Conservation (phyloP, 2,888 invertebrate genomes). For the Heliconius charithonia region DNA sequence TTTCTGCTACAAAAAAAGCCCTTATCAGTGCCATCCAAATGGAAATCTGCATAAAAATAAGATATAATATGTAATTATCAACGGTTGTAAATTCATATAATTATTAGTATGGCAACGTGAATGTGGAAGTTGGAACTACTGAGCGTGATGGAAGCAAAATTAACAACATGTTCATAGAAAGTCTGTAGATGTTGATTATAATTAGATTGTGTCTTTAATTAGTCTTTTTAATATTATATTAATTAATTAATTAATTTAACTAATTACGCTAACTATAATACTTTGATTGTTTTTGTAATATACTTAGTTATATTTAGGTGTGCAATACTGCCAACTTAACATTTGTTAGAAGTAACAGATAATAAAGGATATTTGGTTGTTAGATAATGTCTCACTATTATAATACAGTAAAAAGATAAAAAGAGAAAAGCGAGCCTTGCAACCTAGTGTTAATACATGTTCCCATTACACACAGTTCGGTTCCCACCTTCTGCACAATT, state of each 20-base stretch:
- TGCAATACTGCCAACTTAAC: neutral
- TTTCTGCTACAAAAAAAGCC: neutral
- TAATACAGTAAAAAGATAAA: too few relatives aligned
- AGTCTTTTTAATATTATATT: constrained; percentile 1
- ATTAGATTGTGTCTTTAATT: constrained; percentile 10
- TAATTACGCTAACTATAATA: neutral
- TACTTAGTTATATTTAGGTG: neutral
- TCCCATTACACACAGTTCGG: too few relatives aligned
- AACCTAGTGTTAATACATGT: too few relatives aligned
- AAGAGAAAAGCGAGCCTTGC: too few relatives aligned
- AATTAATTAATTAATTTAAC: neutral
- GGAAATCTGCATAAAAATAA: neutral
- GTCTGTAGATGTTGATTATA: neutral
- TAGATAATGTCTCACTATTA: too few relatives aligned
- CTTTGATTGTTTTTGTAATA: neutral
- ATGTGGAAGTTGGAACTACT: neutral
- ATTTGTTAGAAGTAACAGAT: neutral
- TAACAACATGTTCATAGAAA: constrained; percentile 12
- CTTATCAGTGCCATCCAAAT: neutral
- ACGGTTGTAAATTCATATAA: constrained; percentile 17
- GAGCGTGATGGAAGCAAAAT: constrained; percentile 14
- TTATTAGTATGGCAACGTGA: neutral
- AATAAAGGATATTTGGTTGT: neutral
- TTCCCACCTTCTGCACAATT: too few relatives aligned
- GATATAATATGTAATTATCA: neutral